Evolutionary conservation across 2,113 vertebrate species (phyloP).

Genomic region (Vanacampus margaritifer): DNA sequence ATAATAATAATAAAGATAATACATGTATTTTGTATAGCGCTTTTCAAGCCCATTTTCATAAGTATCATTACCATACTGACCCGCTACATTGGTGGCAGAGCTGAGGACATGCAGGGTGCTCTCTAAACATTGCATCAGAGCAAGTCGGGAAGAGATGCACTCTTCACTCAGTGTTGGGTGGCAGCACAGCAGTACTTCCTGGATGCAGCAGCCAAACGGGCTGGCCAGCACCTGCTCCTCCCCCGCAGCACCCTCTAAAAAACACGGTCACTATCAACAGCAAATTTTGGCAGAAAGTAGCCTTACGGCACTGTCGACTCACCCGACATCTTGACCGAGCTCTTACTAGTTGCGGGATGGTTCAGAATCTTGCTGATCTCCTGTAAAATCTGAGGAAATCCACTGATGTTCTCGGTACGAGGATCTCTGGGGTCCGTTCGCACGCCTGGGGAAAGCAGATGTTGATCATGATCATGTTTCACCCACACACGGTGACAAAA

Average conservation of each 20-base stretch:
- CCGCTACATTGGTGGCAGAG: slow-evolving; percentile 67
- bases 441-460: slow-evolving; percentile 67
- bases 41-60: too few species aligned
- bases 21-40: too few species aligned
- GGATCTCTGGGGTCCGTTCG: slow-evolving; percentile 64
- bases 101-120: slow-evolving; percentile 74
- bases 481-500: too few species aligned
- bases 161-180: slow-evolving; percentile 81
- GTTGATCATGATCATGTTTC: neutral
- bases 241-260: slow-evolving; percentile 44
- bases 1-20: too few species aligned
- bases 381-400: slow-evolving; percentile 86
- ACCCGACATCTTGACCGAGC: slow-evolving; percentile 77
- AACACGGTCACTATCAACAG: neutral
- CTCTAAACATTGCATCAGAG: slow-evolving; percentile 78
- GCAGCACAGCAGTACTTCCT: slow-evolving; percentile 82
- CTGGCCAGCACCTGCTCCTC: slow-evolving; percentile 71
- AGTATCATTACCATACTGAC: slow-evolving; percentile 52
- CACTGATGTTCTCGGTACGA: slow-evolving; percentile 75
- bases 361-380: slow-evolving; percentile 91
- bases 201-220: slow-evolving; percentile 79
- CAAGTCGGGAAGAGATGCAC: slow-evolving; percentile 71
- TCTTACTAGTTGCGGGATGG: slow-evolving; percentile 68
- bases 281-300: neutral
- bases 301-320: neutral